phyloP scores from a whole-genome alignment of 2,888 invertebrate species.

The Dasypogon diadema region DNA sequence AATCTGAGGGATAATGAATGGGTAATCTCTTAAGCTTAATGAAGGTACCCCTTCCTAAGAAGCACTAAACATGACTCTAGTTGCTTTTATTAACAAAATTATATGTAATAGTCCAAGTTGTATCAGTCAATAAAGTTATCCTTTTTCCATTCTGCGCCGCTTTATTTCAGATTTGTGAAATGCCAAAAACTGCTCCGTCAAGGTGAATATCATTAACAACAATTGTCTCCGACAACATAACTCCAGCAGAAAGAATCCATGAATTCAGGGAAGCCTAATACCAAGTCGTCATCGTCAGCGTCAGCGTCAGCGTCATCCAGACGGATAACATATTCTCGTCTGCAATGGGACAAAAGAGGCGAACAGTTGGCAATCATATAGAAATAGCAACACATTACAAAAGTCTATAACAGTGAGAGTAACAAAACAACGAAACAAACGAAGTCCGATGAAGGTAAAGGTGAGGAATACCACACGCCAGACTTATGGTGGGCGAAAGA shows the following conservation, averaged over 20 bases:
- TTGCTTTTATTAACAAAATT: no score
- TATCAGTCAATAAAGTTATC: no score
- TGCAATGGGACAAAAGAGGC: not conserved
- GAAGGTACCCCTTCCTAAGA: no score
- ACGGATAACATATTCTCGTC: not conserved
- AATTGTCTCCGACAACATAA: not conserved
- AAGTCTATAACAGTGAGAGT: not conserved
- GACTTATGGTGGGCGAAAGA: constrained; percentile 46
- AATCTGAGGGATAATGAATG: no score
- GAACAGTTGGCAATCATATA: not conserved
- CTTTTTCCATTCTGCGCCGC: no score
- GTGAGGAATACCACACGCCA: constrained; percentile 51
- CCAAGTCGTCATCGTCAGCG: not conserved
- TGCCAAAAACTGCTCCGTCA: no score
- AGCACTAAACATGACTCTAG: no score
- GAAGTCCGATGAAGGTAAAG: constrained; percentile 16
- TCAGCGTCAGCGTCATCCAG: not conserved
- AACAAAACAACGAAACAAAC: not conserved
- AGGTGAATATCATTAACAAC: no score
- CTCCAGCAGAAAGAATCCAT: not conserved
- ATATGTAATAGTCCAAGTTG: no score
- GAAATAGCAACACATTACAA: not conserved
- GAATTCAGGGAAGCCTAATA: not conserved
- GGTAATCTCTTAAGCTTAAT: no score
- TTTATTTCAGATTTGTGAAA: no score